A percentile compares a stretch with the other conserved stretches of the same genome.
Conservation (phyloP, 2,797 vertebrate genomes). For the Craterocephalus amniculus region DNA sequence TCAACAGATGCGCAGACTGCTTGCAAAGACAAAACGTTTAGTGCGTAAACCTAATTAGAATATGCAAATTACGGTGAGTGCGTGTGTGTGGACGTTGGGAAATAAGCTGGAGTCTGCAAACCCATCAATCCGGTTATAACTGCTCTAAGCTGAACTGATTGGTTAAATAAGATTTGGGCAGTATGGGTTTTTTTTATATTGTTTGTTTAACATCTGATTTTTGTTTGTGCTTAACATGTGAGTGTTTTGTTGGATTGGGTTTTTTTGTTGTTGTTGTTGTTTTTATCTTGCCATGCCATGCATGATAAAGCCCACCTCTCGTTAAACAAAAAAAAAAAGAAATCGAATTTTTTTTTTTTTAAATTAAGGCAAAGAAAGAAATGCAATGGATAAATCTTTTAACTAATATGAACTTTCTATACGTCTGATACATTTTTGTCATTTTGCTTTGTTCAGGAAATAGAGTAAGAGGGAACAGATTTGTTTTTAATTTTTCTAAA, state of each 20-base stretch:
- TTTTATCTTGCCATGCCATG: neutral
- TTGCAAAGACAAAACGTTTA: slow-evolving; percentile 67
- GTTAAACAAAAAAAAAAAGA: too few species aligned
- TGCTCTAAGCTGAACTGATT: neutral
- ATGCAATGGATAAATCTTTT: too few species aligned
- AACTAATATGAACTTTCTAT: too few species aligned
- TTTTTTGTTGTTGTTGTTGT: neutral
- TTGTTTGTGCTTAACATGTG: neutral
- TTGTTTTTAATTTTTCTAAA: too few species aligned
- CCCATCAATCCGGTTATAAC: slow-evolving; percentile 53
- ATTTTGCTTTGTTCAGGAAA: neutral
- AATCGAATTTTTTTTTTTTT: too few species aligned
- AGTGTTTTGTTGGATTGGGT: neutral
- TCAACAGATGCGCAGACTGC: slow-evolving; percentile 72
- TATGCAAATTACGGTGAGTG: slow-evolving; percentile 68
- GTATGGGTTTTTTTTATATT: neutral
- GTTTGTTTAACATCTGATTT: too few species aligned
- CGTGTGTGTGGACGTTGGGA: slow-evolving; percentile 33
- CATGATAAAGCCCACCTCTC: too few species aligned
- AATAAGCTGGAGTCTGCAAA: slow-evolving; percentile 22
- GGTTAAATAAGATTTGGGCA: neutral
- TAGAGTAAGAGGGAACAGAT: neutral
- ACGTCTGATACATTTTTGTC: too few species aligned
- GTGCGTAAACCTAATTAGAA: slow-evolving; percentile 71
- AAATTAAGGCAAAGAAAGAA: too few species aligned